Base-by-base conservation (phyloP, 2,797 vertebrate species). In the Rachycentron canadum region DNA sequence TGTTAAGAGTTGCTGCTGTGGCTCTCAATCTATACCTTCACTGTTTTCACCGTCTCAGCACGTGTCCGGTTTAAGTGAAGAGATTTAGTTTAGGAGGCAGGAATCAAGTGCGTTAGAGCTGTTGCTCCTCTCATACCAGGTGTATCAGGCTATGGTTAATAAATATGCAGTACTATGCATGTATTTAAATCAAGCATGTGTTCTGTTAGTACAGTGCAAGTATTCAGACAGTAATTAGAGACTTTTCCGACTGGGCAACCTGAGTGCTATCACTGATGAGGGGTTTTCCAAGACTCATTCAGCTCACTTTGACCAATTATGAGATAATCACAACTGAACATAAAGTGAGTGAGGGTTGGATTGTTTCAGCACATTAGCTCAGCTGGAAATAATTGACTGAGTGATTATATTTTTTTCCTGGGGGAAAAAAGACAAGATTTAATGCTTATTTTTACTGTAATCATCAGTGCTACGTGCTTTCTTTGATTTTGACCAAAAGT, bases 41-140 rank as follows among this genome's bases (percentile, higher is more conserved):
- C 59, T 81, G 58, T 67, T 75, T 60, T 61, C 49, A 62, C 52
- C 57, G 36, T 52, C 62, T 70, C 32, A 36, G 38, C 26, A 38
- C 64, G 45, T 40, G 43, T 68, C 49, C 28, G 63, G 32, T 17
- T 50, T 36, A 60, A 59, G 60, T 47, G 38, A 21, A 28, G 28
- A 34, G 21, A 53, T 50, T 9, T 17, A 21, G 41, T 47, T 32
- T 10, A 59, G n/a, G 73, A 69, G 25, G 26, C 13, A 36, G 41
- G n/a, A 38, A 25, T 40, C 10, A 7, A 61, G 28, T 58, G 58
- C 60, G 34, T 25, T 13, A 19, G 19, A 17, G 41, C 45, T 72
- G 25, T 32, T 38, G 62, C 26, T 32, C 45, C 38, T 30, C 30
- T 23, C 25, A 25, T 30, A 14, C 28, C 38, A n/a, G 60, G 38